Percentiles rank a stretch among this genome's conserved stretches.
These are phyloP conservation scores for Philhelius pedissequus DNA, from an alignment of 2,888 invertebrate genomes.

Conservation along the genomic window DNA sequence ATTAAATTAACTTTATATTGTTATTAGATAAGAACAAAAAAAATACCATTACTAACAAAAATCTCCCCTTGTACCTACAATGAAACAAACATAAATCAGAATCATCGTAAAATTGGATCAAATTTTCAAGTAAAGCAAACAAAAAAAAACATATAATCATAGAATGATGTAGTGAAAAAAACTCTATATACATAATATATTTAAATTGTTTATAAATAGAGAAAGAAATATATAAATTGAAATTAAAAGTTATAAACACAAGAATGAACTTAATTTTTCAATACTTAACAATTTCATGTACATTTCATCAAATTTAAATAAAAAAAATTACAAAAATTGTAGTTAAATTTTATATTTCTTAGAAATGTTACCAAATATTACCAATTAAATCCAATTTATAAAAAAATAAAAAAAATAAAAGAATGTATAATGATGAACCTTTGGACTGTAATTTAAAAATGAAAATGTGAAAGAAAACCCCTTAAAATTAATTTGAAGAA, in stretches of 20 bases:
- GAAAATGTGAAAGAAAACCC: conserved; percentile 12
- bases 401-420: background rate
- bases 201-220: conserved; percentile 49
- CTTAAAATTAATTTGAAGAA: conserved; percentile 32
- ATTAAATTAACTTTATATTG: conserved; percentile 17
- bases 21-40: conserved; percentile 35
- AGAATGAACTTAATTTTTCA: background rate
- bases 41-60: conserved; percentile 11
- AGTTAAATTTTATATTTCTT: conserved; percentile 68
- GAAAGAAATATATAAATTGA: conserved; percentile 15
- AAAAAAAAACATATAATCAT: conserved; percentile 21
- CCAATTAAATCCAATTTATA: conserved; percentile 60
- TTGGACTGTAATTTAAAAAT: conserved; percentile 57
- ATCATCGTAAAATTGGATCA: conserved; percentile 67
- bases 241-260: conserved; percentile 22
- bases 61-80: conserved; percentile 60
- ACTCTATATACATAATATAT: conserved; percentile 42
- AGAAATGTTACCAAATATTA: conserved; percentile 68
- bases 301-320: conserved; percentile 42
- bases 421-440: conserved; percentile 50
- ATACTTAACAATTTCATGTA: conserved; percentile 38
- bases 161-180: conserved; percentile 46
- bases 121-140: conserved; percentile 42
- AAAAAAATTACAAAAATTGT: conserved; percentile 27
- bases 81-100: conserved; percentile 64